These are phyloP conservation scores for Acrocyrtus sp. DNA, from an alignment of 2,888 invertebrate genomes.

Conservation along the genomic window DNA sequence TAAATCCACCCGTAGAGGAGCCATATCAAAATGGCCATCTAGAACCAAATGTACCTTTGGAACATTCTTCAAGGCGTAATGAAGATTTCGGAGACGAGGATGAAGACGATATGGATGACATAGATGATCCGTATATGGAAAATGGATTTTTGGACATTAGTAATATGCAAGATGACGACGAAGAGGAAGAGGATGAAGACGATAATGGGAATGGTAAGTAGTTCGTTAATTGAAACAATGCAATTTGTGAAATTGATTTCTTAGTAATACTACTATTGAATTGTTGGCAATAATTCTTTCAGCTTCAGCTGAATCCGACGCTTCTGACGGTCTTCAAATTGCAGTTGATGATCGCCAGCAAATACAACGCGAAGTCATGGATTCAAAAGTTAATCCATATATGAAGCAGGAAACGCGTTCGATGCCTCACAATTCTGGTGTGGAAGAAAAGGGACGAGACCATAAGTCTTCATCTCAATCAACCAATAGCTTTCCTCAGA, in stretches of 20 bases:
- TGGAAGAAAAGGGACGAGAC: too few relatives aligned
- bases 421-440: neutral
- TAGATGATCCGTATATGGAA: constrained; percentile 35
- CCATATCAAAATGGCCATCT: neutral
- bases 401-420: constrained; percentile 9
- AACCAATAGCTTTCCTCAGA: too few relatives aligned
- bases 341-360: constrained; percentile 41
- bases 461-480: too few relatives aligned
- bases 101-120: constrained; percentile 55
- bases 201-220: constrained; percentile 48
- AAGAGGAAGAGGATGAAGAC: constrained; percentile 58
- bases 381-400: neutral
- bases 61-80: neutral
- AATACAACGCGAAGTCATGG: neutral
- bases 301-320: constrained; percentile 48
- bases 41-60: neutral
- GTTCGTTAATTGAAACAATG: neutral
- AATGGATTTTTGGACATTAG: constrained; percentile 39
- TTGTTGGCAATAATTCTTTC: too few relatives aligned
- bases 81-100: constrained; percentile 64
- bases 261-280: too few relatives aligned
- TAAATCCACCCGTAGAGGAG: neutral
- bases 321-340: constrained; percentile 49
- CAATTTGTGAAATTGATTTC: too few relatives aligned
- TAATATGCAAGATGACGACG: constrained; percentile 42